These are phyloP conservation scores for Epinephelus lanceolatus DNA, from an alignment of 2,113 vertebrate species.

Conservation along the genomic window DNA sequence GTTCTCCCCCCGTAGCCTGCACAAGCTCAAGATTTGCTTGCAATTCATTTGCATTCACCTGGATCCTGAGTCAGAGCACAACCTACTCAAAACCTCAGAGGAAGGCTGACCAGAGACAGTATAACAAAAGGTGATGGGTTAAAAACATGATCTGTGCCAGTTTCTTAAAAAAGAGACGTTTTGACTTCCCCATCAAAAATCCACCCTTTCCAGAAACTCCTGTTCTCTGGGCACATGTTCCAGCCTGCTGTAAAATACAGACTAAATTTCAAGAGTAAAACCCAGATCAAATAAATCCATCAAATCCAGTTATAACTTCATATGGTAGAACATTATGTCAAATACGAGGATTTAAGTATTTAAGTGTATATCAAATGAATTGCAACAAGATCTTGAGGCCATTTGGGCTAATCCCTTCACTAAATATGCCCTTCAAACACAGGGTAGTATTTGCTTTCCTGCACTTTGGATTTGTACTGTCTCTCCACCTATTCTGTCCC, in stretches of 20 bases:
- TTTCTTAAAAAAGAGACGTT: neutral
- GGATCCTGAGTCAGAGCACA: constrained; percentile 51
- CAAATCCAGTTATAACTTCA: constrained; percentile 28
- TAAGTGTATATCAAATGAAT: constrained; percentile 45
- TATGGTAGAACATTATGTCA: constrained; percentile 15
- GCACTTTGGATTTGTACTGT: constrained; percentile 16
- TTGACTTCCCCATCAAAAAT: neutral
- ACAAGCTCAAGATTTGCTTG: constrained; percentile 35
- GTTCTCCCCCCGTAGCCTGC: neutral
- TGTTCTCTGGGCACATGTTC: neutral
- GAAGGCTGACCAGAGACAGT: constrained; percentile 20
- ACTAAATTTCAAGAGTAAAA: constrained; percentile 11
- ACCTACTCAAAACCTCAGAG: constrained; percentile 23
- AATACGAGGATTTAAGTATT: constrained; percentile 43
- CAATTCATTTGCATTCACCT: constrained; percentile 44
- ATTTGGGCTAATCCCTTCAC: constrained; percentile 13
- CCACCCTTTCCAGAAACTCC: neutral
- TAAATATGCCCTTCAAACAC: constrained; percentile 35
- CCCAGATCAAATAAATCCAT: constrained; percentile 13
- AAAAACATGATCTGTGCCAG: neutral
- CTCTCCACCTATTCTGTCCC: neutral
- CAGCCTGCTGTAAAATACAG: constrained; percentile 5
- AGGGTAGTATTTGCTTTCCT: constrained; percentile 21
- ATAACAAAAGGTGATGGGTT: neutral
- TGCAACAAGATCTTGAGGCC: constrained; percentile 46